Evolutionary conservation across 2,113 vertebrate genomes (phyloP), one percentile per base, ranked within the genome.

Genomic region (Cyprichromis sp.): DNA sequence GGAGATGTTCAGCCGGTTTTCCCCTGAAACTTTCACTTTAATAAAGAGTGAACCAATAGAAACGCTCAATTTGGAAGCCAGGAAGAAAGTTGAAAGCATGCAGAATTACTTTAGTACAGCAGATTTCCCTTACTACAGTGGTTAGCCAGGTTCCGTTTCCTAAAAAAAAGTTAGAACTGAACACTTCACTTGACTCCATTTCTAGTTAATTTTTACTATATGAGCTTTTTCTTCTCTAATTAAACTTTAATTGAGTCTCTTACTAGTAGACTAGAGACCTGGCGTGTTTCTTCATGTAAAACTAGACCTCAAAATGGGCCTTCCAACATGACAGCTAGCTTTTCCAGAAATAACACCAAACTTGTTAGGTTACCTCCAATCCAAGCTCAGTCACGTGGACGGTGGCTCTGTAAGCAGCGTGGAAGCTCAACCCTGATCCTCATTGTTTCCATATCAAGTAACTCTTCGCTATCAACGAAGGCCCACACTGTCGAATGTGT

Each of bases 271-370:
- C 73, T 86, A 78, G 26, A 54, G 34, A 57, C 16, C 57, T 71
- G 31, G 61, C 81, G 42, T 84, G 85, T n/a, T 12, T 80, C 59
- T 92, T 42, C 83, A 81, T 83, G 68, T 45, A 85, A 4, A 50
- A 63, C 81, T 47, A 19, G 45, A 91, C 78, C 79, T 80, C 29
- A 90, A 81, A 85, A 87, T 73, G 81, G 91, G 92, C 90, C 94
- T 91, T 82, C 86, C 85, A 87, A 91, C 86, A 88, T 92, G 89
- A 91, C 26, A 47, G 80, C 84, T 76, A 89, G 86, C 89, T 88
- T 82, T 76, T 71, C 78, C 80, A 40, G 17, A 85, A 61, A 90
- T 84, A 45, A 38, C 83, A 61, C 52, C 21, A 34, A 83, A 83
- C 55, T 38, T 13, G 78, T 42, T 6, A 24, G 10, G 34, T 54